phyloP scores from a whole-genome alignment of 2,888 invertebrate genomes.

The Hydrotaea diabolus region DNA sequence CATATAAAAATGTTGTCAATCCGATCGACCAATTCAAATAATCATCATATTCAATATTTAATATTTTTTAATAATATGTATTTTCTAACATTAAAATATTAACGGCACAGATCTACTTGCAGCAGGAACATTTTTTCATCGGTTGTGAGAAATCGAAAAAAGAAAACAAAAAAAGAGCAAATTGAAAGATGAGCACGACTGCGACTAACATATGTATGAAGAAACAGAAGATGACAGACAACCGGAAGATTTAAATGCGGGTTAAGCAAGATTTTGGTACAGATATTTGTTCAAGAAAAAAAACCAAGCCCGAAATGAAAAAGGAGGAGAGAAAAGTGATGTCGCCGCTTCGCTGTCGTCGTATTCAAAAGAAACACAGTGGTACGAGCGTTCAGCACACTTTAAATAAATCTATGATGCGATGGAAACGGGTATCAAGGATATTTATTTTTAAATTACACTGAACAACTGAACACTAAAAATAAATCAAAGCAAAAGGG shows the following conservation, averaged over 20 bases:
- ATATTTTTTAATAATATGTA: constrained; percentile 2
- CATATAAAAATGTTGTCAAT: constrained; percentile 37
- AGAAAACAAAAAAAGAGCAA: constrained; percentile 33
- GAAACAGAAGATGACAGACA: constrained; percentile 40
- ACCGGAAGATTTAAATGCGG: constrained; percentile 55
- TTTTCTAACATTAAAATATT: not conserved
- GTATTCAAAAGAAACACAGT: constrained; percentile 22
- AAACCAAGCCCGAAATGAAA: not conserved
- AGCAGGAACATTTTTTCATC: not conserved
- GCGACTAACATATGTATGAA: constrained; percentile 7
- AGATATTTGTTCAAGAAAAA: not conserved
- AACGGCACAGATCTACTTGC: not conserved
- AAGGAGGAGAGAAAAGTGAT: not conserved
- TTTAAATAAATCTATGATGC: not conserved
- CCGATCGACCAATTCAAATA: constrained; percentile 37
- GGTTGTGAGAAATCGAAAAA: not conserved
- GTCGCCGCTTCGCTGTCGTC: not conserved
- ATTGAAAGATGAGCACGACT: constrained; percentile 7
- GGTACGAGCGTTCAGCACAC: too few species aligned
- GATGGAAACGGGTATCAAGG: constrained; percentile 53
- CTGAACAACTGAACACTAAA: constrained; percentile 49
- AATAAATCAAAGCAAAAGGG: constrained; percentile 48
- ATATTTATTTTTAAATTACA: constrained; percentile 62
- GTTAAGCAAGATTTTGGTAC: constrained; percentile 30
- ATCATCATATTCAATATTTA: constrained; percentile 30